Conservation (phyloP, 1,140 invertebrate genomes). For the Zaprionus ornatus region DNA sequence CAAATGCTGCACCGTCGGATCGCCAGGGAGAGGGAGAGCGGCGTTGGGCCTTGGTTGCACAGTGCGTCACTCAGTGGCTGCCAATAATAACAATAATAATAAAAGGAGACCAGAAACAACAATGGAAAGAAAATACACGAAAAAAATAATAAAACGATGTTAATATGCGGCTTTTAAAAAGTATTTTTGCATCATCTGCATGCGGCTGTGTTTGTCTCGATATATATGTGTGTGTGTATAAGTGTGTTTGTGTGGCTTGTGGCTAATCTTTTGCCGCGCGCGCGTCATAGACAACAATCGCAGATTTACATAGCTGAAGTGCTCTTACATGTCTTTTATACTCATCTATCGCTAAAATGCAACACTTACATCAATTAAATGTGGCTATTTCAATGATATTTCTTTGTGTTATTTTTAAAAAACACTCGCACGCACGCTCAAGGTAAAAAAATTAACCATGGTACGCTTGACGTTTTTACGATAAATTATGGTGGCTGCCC, state of each 20-base stretch:
- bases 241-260: conserved; percentile 56
- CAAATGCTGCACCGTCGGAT: conserved; percentile 15
- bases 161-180: neutral
- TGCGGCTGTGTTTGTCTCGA: conserved; percentile 26
- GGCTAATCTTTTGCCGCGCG: conserved; percentile 64
- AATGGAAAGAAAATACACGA: neutral
- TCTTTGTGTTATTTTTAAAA: conserved; percentile 20
- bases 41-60: neutral
- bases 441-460: conserved; percentile 49
- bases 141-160: neutral
- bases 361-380: conserved; percentile 41
- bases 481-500: conserved; percentile 7
- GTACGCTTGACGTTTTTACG: conserved; percentile 29
- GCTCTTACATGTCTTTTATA: neutral
- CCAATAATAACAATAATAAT: neutral
- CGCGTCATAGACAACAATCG: conserved; percentile 10
- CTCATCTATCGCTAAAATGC: neutral
- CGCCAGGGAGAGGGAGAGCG: conserved; percentile 11
- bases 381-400: conserved; percentile 17
- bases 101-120: neutral
- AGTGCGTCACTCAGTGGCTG: neutral
- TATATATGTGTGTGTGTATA: conserved; percentile 16
- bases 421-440: conserved; percentile 38
- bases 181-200: conserved; percentile 49
- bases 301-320: too few relatives aligned